Percentiles rank a stretch among this genome's conserved stretches.
phyloP scores from a whole-genome alignment of 2,113 vertebrate genomes.

The Gymnocephalus cernua region DNA sequence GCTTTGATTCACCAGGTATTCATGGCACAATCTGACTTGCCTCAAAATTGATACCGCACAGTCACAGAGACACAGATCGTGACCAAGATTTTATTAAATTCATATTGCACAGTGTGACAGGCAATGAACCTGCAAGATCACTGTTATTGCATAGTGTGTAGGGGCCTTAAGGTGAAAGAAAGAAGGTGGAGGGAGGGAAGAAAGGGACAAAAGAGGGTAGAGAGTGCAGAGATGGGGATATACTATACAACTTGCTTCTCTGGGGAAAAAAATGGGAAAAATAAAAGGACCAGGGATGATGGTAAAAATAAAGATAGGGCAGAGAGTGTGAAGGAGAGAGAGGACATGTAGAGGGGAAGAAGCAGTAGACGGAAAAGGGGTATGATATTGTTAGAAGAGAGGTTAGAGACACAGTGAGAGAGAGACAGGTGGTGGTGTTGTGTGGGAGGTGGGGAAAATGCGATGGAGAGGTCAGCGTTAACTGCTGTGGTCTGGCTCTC shows the following conservation, averaged over 20 bases:
- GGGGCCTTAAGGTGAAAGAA: not conserved
- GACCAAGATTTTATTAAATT: constrained; percentile 24
- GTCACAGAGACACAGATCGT: constrained; percentile 12
- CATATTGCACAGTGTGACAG: not conserved
- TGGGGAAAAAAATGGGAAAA: not conserved
- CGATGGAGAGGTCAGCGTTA: constrained; percentile 72
- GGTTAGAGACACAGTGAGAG: constrained; percentile 17
- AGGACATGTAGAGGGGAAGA: not conserved
- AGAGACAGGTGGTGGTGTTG: constrained; percentile 45
- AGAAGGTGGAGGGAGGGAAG: not conserved
- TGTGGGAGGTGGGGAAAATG: constrained; percentile 57
- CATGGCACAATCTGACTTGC: constrained; percentile 10
- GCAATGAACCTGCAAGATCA: constrained; percentile 19
- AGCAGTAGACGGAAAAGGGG: not conserved
- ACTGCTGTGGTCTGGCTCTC: constrained; percentile 68
- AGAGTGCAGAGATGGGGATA: not conserved
- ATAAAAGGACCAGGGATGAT: not conserved
- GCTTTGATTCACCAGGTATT: constrained; percentile 5
- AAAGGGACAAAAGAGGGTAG: not conserved
- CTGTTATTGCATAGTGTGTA: constrained; percentile 8
- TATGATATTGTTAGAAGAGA: not conserved
- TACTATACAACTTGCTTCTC: constrained; percentile 1
- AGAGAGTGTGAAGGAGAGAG: not conserved
- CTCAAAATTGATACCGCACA: constrained; percentile 8
- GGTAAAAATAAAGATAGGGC: constrained; percentile 3